Evolutionary conservation across 2,888 invertebrate genomes (phyloP), one percentile per base, ranked within the genome.

Genomic region (Cryptophagus acutangulus): DNA sequence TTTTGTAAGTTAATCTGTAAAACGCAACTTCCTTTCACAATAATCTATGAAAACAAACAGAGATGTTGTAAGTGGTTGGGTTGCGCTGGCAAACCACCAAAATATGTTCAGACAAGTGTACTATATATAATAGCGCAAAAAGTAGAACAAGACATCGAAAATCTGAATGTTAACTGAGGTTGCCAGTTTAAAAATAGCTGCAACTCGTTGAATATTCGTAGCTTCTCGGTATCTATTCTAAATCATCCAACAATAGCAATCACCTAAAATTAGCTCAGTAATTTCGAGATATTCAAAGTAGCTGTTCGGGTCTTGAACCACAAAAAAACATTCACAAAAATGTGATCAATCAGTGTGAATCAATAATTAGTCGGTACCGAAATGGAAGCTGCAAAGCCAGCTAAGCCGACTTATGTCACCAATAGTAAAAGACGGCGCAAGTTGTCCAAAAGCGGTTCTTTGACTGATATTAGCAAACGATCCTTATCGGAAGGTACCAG

Each of bases 401-500:
- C 48, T 18, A 41, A 39, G 29, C 46, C 44, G 33, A 51, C 30
- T 17, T 36, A 36, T 40, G 38, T 24, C 36, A 40, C 35, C 34
- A 43, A 12, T 37, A 47, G 12, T 20, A 41, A 40, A 30, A 38
- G 35, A 13, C 44, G 42, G 2, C 45, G 52, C 17, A 51, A 48
- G 17, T 30, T 14, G 31, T 47, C 48, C 2, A n/a, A n/a, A n/a
- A 25, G 43, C 13, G 45, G 40, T 38, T 50, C 49, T 13, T 38
- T 45, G 14, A 33, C 44, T 18, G 42, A 40, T 3, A 43, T 39
- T 26, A 17, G 18, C 26, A n/a, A 33, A 53, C 77, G 84, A 64
- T 83, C 84, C 67, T 75, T 78, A 59, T 82, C 83, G 54, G 82
- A 82, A 68, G 83, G 83, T 56, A 76, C 78, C 40, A 69, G 76